Percentiles rank a stretch among this genome's conserved stretches.
Evolutionary conservation across 2,113 vertebrate genomes (phyloP).

Genomic region (Chloropsis cyanopogon): DNA sequence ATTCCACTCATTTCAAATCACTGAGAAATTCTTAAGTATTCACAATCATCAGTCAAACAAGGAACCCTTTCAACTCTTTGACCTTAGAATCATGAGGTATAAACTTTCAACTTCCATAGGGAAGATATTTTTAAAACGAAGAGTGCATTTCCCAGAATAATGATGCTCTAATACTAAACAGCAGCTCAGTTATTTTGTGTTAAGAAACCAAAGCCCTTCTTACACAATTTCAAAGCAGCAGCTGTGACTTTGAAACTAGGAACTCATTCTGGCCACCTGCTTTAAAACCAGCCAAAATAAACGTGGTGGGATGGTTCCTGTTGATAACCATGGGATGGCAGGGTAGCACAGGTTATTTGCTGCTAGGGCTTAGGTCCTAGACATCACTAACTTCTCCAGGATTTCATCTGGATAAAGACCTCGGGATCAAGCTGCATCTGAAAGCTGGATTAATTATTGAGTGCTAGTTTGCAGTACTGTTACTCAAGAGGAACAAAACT

Average conservation of each 20-base stretch:
- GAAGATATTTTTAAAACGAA: slow-evolving; percentile 53
- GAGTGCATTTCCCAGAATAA: slow-evolving; percentile 58
- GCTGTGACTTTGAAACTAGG: slow-evolving; percentile 61
- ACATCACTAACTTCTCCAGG: not conserved
- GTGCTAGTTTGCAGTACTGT: not conserved
- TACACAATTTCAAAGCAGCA: slow-evolving; percentile 69
- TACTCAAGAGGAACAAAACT: not conserved
- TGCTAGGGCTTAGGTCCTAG: not conserved
- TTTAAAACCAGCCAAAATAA: slow-evolving; percentile 58
- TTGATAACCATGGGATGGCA: slow-evolving; percentile 22
- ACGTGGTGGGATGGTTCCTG: not conserved
- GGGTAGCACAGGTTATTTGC: slow-evolving; percentile 13
- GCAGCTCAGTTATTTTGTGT: slow-evolving; percentile 62
- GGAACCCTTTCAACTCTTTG: slow-evolving; percentile 9
- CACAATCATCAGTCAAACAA: slow-evolving; percentile 8
- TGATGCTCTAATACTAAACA: slow-evolving; percentile 63
- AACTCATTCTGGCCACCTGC: slow-evolving; percentile 62
- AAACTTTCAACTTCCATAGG: slow-evolving; percentile 41
- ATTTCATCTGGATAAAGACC: not conserved
- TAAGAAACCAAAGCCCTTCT: slow-evolving; percentile 66
- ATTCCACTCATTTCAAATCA: not conserved
- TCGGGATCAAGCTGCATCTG: not conserved
- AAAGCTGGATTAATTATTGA: not conserved
- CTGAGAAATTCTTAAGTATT: not conserved
- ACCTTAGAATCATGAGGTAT: slow-evolving; percentile 25